Evolutionary conservation across 2,113 vertebrate species (phyloP).

Genomic region (Manacus vitellinus): DNA sequence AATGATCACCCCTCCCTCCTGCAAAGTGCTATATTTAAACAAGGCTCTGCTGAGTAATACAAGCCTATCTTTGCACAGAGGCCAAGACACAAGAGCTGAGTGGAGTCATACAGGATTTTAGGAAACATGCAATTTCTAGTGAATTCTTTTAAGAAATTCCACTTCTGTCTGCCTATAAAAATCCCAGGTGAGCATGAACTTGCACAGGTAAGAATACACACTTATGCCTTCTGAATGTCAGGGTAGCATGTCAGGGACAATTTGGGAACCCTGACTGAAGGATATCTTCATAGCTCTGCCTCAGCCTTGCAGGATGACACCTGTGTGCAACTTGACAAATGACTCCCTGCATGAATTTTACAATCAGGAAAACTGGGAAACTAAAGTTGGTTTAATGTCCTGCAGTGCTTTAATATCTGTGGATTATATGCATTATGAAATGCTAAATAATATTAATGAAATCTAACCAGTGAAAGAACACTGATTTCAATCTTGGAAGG

Average conservation of each 20-base stretch:
- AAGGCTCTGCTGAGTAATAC: neutral
- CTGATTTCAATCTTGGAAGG: neutral
- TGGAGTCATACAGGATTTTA: neutral
- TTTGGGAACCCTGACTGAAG: neutral
- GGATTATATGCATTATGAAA: neutral
- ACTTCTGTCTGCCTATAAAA: neutral
- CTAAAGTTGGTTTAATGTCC: neutral
- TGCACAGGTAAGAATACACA: neutral
- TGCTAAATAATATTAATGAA: conserved; percentile 4
- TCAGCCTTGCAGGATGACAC: neutral
- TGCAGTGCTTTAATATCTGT: neutral
- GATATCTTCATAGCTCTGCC: neutral
- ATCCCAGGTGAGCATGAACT: neutral
- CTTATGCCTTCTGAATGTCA: neutral
- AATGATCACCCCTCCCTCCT: neutral
- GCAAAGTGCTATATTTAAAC: neutral
- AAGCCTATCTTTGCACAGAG: neutral
- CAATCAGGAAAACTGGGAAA: neutral
- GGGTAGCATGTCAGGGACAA: neutral
- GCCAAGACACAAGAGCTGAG: neutral
- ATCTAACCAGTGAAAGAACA: neutral
- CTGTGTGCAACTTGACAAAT: neutral
- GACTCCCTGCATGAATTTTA: neutral
- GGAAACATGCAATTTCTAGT: neutral
- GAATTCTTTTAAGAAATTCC: neutral